Evolutionary conservation across 2,113 vertebrate genomes (phyloP), one percentile per base, ranked within the genome.

Genomic region (Petroica traversi): DNA sequence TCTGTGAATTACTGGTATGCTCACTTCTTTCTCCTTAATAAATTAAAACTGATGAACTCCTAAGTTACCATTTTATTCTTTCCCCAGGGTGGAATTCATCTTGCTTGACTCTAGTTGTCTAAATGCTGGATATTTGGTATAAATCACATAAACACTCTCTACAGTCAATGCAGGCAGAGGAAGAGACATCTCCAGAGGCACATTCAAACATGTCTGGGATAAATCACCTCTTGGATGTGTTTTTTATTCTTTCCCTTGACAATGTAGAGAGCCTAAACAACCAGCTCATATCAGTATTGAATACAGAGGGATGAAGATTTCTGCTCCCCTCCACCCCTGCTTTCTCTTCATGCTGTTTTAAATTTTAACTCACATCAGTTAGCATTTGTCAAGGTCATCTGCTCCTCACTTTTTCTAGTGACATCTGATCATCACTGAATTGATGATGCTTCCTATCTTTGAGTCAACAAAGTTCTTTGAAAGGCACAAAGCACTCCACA

Each of bases 41-140:
- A 92, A 49, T 90, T 96, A 94, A 85, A 92, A 92, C 67, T 83
- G 67, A 92, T 83, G 75, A 92, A 92, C 54, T 95, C 61, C 46
- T 51, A 76, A 73, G 75, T 85, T 88, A 69, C 2, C 0, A 12
- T 62, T 77, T 93, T 64, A 62, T 76, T 49, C 43, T 87, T 43
- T 88, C 95, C 71, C 26, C 29, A 76, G 90, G 75, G 75, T 46
- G 73, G 67, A 88, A 95, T 93, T 88, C 46, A 77, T 96, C 82
- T 93, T 90, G 33, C 72, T 69, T 88, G 78, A 79, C 85, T 93
- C 83, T 51, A 52, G 48, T 92, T 96, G 90, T 90, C 85, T 88
- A 33, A 75, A 69, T 73, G 54, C 38, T 76, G 58, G 24, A 8
- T 92, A 66, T 83, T 0, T 6, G 46, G 29, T 80, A 90, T 94